Evolutionary conservation across 2,797 vertebrate species (phyloP), one percentile per base, ranked within the genome.

Genomic region (Phrynocephalus guinanensis): DNA sequence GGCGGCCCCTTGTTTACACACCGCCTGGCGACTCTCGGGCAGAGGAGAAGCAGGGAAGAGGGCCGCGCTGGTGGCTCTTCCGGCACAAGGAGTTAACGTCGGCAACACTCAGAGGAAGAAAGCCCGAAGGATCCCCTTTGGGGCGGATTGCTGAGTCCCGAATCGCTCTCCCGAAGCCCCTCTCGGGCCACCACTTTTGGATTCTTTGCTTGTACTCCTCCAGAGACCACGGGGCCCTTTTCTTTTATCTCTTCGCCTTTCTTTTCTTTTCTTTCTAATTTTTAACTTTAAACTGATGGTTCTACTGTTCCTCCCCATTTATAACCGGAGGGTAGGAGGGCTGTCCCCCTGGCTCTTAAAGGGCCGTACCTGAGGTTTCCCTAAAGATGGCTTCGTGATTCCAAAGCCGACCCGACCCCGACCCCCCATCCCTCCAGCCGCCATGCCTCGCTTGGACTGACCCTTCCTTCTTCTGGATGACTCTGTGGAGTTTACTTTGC

Each of bases 401-500:
- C 52, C 10, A 33, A 28, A 3, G 38, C 48, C 22, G 52, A 52
- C 22, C 13, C 15, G 63, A 13, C 22, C 30, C 28, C 77, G 5
- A 72, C 30, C 22, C 24, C 76, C 6, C 73, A 2, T 1, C 79
- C 33, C 8, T 9, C 20, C 9, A n/a, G 15, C 24, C 38, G 6
- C 33, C 1, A 88, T 84, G 87, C 78, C 44, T 88, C 15, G 78
- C 48, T 76, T 13, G 71, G 38, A 81, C 70, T 88, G 87, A 85
- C 38, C 83, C 93, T 93, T 90, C 89, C 71, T 83, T 93, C 86
- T 87, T 95, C 93, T 96, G 96, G 90, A 95, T 97, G 96, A 94
- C 91, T 96, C 96, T 96, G 93, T 91, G 96, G 96, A 96, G 92
- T 90, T 94, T 94, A 89, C 84, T 81, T 88, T 93, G 87, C 92